phyloP scores from a whole-genome alignment of 2,113 vertebrate species.

The Suricata suricatta region DNA sequence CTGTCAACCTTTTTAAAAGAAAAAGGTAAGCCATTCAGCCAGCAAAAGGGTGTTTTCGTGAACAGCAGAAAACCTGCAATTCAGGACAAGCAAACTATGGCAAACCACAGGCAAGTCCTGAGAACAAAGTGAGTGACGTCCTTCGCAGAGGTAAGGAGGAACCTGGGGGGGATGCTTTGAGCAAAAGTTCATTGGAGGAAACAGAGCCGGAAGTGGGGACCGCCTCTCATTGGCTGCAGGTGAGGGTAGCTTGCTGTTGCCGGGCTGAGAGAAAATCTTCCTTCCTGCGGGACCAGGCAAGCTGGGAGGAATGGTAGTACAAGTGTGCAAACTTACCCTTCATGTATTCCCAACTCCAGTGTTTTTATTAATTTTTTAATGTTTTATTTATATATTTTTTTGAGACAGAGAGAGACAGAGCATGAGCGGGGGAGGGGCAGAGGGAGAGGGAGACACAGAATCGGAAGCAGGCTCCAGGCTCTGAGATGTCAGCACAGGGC shows the following conservation, averaged over 20 bases:
- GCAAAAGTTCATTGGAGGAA: not conserved
- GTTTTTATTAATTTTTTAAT: too few species aligned
- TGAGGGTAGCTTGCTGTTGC: not conserved
- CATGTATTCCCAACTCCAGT: not conserved
- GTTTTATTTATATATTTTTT: too few species aligned
- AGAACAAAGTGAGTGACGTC: not conserved
- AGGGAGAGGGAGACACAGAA: too few species aligned
- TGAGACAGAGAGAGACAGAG: too few species aligned
- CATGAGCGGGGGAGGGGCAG: too few species aligned
- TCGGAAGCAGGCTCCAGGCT: too few species aligned
- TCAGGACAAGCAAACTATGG: not conserved
- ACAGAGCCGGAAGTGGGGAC: not conserved
- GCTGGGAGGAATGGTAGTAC: not conserved
- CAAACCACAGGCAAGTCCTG: not conserved
- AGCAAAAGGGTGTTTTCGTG: not conserved
- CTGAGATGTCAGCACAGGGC: too few species aligned
- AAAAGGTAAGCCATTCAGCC: not conserved
- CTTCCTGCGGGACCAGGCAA: not conserved
- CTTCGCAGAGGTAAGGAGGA: not conserved
- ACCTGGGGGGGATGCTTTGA: not conserved
- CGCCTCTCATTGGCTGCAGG: not conserved
- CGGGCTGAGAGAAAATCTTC: not conserved
- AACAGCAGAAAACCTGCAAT: not conserved
- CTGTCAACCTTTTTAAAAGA: not conserved
- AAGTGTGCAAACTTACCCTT: not conserved